Percentiles rank a stretch among this genome's conserved stretches.
Evolutionary conservation across 2,888 invertebrate species (phyloP).

Genomic region (Amphipyra berbera): DNA sequence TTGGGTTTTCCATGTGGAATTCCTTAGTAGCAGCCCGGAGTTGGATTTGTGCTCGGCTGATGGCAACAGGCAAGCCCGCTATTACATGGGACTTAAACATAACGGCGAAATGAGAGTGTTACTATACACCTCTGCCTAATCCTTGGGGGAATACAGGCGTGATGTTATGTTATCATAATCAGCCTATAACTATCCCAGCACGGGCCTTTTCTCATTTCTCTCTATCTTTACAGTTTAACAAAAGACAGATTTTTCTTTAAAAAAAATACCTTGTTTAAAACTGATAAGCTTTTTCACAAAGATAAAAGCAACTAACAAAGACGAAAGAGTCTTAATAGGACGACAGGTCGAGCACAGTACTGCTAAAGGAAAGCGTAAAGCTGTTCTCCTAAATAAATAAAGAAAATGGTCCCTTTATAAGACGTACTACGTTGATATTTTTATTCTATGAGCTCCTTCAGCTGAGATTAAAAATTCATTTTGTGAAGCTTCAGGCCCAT

Average conservation of each 20-base stretch:
- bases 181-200: too few relatives aligned
- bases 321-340: constrained; percentile 39
- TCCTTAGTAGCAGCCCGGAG: too few relatives aligned
- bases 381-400: constrained; percentile 50
- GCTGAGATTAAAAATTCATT: constrained; percentile 29
- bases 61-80: too few relatives aligned
- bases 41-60: too few relatives aligned
- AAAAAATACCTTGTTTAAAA: constrained; percentile 16
- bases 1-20: too few relatives aligned
- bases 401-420: constrained; percentile 17
- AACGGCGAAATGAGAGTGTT: too few relatives aligned
- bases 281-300: constrained; percentile 11
- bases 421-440: constrained; percentile 33
- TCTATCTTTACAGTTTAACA: constrained; percentile 12
- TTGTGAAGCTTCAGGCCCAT: constrained; percentile 5
- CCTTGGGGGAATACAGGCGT: too few relatives aligned
- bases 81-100: too few relatives aligned
- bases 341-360: constrained; percentile 27
- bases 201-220: too few relatives aligned
- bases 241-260: constrained; percentile 4
- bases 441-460: constrained; percentile 13
- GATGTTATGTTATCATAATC: too few relatives aligned
- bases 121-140: too few relatives aligned
- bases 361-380: constrained; percentile 16
- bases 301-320: constrained; percentile 23